Conservation (phyloP, 2,113 vertebrate genomes). For the Euleptes europaea region DNA sequence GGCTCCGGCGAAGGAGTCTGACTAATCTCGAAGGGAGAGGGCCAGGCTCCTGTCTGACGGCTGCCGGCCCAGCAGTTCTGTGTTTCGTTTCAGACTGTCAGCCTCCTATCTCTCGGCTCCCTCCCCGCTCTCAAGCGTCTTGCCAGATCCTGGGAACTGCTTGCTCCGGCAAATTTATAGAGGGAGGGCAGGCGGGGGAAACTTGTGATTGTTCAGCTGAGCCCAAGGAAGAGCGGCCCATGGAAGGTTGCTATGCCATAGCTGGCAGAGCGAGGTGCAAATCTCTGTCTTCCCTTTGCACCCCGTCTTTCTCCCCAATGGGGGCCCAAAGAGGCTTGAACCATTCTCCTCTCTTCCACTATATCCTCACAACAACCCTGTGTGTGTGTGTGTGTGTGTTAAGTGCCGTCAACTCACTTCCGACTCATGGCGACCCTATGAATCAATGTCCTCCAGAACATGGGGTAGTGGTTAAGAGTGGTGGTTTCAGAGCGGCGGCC, state of each 20-base stretch:
- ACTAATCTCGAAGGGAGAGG: constrained; percentile 83
- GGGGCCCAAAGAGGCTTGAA: too few species aligned
- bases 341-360: too few species aligned
- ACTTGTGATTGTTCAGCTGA: not conserved
- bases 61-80: constrained; percentile 84
- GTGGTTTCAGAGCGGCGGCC: too few species aligned
- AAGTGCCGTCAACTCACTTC: too few species aligned
- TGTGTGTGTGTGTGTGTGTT: too few species aligned
- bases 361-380: too few species aligned
- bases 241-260: constrained; percentile 51
- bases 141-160: constrained; percentile 70
- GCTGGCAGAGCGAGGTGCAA: not conserved
- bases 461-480: too few species aligned
- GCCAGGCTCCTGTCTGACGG: constrained; percentile 88
- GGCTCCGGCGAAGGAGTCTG: constrained; percentile 81
- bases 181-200: constrained; percentile 56
- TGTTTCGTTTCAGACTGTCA: constrained; percentile 91
- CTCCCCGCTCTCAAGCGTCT: constrained; percentile 63
- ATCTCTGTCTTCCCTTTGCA: too few species aligned
- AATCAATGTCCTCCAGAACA: too few species aligned
- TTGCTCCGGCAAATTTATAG: constrained; percentile 71
- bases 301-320: too few species aligned
- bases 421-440: too few species aligned
- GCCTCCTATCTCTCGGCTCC: constrained; percentile 79
- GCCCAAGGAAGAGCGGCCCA: constrained; percentile 34